Evolutionary conservation across 1,140 invertebrate genomes (phyloP).

Genomic region (Sipha flava): DNA sequence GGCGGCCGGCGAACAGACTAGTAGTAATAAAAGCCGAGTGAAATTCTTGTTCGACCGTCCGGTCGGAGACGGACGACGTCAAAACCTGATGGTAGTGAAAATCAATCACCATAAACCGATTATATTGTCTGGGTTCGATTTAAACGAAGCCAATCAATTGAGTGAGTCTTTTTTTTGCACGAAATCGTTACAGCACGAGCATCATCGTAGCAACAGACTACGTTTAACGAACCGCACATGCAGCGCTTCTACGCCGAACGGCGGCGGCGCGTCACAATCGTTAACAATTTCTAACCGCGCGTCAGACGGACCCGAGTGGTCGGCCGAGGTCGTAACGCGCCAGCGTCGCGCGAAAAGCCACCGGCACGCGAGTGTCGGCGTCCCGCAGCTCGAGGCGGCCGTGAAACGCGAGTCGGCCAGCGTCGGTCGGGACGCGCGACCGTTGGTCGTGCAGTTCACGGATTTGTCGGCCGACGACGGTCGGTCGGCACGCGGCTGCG

Average conservation of each 20-base stretch:
- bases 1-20: no score
- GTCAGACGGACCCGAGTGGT: no score
- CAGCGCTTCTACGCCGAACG: neutral
- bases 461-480: neutral
- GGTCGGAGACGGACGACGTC: neutral
- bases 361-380: no score
- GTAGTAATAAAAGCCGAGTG: neutral
- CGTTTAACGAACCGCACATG: neutral
- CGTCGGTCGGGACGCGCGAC: no score
- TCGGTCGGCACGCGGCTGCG: no score
- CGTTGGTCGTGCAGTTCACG: neutral
- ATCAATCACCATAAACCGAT: neutral
- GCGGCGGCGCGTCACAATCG: no score
- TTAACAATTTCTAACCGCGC: no score
- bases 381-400: no score
- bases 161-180: neutral
- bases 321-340: no score
- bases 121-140: neutral
- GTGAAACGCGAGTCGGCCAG: no score
- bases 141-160: neutral
- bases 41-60: neutral
- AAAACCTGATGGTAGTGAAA: neutral
- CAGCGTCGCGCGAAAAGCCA: no score
- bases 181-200: neutral
- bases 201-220: neutral